A percentile compares a stretch with the other conserved stretches of the same genome.
phyloP scores from a whole-genome alignment of 2,797 vertebrate genomes.

The Acanthiza pusilla region DNA sequence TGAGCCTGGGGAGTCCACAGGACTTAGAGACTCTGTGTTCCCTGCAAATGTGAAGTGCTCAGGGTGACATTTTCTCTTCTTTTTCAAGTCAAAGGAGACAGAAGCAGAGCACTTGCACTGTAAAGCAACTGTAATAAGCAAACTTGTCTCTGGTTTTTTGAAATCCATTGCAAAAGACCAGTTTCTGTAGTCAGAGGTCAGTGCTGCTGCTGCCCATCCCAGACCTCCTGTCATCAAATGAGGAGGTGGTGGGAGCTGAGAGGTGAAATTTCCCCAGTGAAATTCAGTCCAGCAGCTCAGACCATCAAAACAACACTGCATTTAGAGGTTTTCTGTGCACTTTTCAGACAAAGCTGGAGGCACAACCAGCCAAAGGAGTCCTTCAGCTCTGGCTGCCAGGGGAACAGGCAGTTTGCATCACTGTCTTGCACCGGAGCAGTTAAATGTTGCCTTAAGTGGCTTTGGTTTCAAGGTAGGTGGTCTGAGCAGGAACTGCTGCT shows the following conservation, averaged over 20 bases:
- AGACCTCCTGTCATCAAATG: background rate
- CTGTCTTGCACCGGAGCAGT: background rate
- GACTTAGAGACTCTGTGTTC: background rate
- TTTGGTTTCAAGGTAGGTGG: constrained; percentile 57
- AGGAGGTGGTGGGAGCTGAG: background rate
- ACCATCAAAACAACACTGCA: fast-evolving
- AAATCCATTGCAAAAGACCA: background rate
- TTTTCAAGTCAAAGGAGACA: background rate
- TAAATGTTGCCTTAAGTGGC: constrained; percentile 7
- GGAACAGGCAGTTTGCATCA: background rate
- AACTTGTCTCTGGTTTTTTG: background rate
- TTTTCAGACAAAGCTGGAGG: background rate
- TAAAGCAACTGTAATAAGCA: background rate
- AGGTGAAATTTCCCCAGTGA: background rate
- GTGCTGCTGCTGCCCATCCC: background rate
- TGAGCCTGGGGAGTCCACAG: background rate
- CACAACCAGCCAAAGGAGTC: background rate
- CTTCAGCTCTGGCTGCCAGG: background rate
- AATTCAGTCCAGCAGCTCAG: background rate
- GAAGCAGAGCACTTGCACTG: background rate
- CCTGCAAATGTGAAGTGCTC: background rate
- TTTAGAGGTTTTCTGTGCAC: background rate
- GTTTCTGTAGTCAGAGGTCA: background rate
- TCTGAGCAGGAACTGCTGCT: constrained; percentile 14
- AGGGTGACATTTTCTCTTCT: background rate